phyloP scores from a whole-genome alignment of 2,113 vertebrate genomes.

The Bos indicus region DNA sequence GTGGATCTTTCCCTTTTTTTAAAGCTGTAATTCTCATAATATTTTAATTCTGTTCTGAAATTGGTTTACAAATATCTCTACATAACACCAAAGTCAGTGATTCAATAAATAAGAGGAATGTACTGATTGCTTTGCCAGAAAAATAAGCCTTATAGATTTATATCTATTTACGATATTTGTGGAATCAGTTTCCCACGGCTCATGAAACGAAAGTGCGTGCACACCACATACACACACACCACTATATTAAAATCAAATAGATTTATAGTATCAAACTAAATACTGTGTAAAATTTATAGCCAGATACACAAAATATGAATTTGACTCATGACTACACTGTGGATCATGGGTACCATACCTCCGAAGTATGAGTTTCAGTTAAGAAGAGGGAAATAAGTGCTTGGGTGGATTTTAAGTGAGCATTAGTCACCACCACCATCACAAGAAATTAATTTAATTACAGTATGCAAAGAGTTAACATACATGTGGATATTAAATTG shows the following conservation, averaged over 20 bases:
- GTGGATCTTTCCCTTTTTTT: neutral
- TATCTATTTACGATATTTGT: constrained; percentile 13
- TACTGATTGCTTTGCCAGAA: constrained; percentile 54
- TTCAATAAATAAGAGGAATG: constrained; percentile 52
- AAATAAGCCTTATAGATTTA: constrained; percentile 18
- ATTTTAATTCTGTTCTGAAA: constrained; percentile 66
- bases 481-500: constrained; percentile 58
- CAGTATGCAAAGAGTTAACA: constrained; percentile 53
- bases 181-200: constrained; percentile 26
- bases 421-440: neutral
- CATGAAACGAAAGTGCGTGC: neutral
- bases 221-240: neutral
- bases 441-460: constrained; percentile 14
- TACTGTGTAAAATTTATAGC: constrained; percentile 3
- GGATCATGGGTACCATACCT: neutral
- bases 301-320: constrained; percentile 43
- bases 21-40: neutral
- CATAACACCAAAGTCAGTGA: constrained; percentile 38
- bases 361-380: neutral
- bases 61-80: constrained; percentile 67
- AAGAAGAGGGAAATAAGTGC: neutral
- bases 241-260: constrained; percentile 14
- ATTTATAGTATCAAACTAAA: constrained; percentile 57
- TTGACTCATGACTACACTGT: constrained; percentile 10
- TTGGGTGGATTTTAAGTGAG: neutral